Evolutionary conservation across 2,888 invertebrate species (phyloP).

Genomic region (Theretra japonica): DNA sequence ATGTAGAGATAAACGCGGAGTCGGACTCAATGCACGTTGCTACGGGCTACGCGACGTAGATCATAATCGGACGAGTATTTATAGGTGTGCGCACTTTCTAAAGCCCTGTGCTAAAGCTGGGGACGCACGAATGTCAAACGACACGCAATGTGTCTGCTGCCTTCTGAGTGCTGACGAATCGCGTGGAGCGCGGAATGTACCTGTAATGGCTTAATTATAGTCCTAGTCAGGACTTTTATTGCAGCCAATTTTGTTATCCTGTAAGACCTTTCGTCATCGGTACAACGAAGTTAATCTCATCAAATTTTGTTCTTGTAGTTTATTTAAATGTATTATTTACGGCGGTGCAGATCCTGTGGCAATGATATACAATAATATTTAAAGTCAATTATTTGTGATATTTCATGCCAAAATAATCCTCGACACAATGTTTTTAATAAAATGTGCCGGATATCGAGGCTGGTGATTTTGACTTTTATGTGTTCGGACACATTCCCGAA

Average conservation of each 20-base stretch:
- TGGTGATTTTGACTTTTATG: slow-evolving; percentile 37
- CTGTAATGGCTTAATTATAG: not conserved
- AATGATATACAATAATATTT: not conserved
- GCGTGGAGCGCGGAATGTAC: not conserved
- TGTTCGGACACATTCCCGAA: slow-evolving; percentile 19
- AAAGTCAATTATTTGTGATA: no score
- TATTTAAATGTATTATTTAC: not conserved
- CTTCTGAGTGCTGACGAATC: not conserved
- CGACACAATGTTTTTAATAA: not conserved
- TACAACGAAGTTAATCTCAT: no score
- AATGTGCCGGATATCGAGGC: slow-evolving; percentile 15
- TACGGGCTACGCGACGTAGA: slow-evolving; percentile 83
- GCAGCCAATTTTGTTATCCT: no score
- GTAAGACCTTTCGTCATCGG: no score
- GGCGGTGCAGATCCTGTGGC: not conserved
- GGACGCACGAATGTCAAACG: slow-evolving; percentile 68
- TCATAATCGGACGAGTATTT: slow-evolving; percentile 81
- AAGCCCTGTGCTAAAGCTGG: slow-evolving; percentile 56
- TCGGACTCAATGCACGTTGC: slow-evolving; percentile 61
- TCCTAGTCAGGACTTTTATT: not conserved
- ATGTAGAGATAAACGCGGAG: slow-evolving; percentile 32
- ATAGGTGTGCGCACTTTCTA: slow-evolving; percentile 32
- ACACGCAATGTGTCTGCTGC: slow-evolving; percentile 60
- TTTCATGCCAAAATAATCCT: not conserved
- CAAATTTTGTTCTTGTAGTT: no score